Base-by-base conservation (phyloP, 2,888 invertebrate species). In the Leptinotarsa tumamoca region DNA sequence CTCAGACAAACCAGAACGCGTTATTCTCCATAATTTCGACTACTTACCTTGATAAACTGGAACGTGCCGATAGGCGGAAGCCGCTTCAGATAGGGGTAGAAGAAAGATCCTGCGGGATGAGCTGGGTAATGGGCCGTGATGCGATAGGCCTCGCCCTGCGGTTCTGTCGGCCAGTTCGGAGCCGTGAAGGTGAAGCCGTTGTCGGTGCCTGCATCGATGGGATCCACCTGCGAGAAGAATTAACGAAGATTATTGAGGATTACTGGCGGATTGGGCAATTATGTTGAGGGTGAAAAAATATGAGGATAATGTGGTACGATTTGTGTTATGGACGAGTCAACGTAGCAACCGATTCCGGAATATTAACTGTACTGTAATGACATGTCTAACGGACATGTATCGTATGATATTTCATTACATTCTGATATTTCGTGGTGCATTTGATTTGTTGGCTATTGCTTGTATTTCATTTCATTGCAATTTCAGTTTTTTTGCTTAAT, bases 131-230 rank as follows among this genome's bases (percentile, higher is more conserved):
- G 93, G 67, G 96, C 94, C 51, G 97, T 97, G 89, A 98, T 96
- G 84, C 94, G 92, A 89, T 95, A 95, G 81, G 97, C 95, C 81
- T 94, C 94, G 81, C 96, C 95, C 87, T 95, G 95, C 3, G 97
- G 97, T 69, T 95, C 94, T 23, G 96, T 96, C 71, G 96, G 95
- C 97, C 98, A 98, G 90, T 97, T 96, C 69, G 97, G 97, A n/a
- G 98, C 95, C 21, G 97, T 97, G 90, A 98, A 98, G 71, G 97
- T 97, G 90, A 97, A 95, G 4, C 98, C 98, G 89, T 96, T 96
- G 90, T 98, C 97, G 63, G 96, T 97, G 71, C 98, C 98, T 17
- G 96, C 97, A 89, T 98, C 98, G 83, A 96, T 89, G 0, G 97
- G 97, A 88, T 96, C 95, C 89, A 96, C 93, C 95, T 95, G 88